phyloP scores from a whole-genome alignment of 2,113 vertebrate species.

The Daubentonia madagascariensis region DNA sequence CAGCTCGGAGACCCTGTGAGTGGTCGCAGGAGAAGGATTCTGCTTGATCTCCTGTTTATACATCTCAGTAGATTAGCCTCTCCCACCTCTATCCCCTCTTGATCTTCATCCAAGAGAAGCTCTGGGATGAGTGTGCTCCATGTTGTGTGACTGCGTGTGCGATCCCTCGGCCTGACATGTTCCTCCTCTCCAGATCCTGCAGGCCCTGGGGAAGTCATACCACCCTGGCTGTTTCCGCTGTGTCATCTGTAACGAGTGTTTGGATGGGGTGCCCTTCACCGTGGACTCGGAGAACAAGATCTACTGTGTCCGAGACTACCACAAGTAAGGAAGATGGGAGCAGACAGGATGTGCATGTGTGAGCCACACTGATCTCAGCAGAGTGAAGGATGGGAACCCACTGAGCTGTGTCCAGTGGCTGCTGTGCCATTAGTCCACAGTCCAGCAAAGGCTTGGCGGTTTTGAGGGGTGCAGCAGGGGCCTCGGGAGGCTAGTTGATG shows the following conservation, averaged over 20 bases:
- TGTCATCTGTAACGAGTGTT: slow-evolving; percentile 94
- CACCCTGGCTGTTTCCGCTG: slow-evolving; percentile 98
- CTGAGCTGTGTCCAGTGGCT: fast-evolving
- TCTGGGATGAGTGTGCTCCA: fast-evolving
- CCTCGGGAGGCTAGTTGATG: fast-evolving
- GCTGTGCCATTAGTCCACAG: fast-evolving
- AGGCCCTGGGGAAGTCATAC: slow-evolving; percentile 96
- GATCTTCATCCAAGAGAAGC: too few species aligned
- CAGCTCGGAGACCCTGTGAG: background rate
- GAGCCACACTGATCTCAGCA: background rate
- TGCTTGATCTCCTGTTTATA: background rate
- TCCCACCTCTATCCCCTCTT: fast-evolving
- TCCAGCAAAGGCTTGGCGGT: background rate
- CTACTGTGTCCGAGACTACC: slow-evolving; percentile 98
- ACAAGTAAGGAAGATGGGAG: slow-evolving; percentile 87
- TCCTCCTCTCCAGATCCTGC: slow-evolving; percentile 88
- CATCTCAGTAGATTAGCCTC: background rate
- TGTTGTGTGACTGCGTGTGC: fast-evolving
- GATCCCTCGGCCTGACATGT: fast-evolving
- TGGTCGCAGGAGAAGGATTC: background rate
- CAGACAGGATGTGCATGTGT: fast-evolving
- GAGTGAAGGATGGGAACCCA: fast-evolving
- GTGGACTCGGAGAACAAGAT: slow-evolving; percentile 97
- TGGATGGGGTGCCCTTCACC: slow-evolving; percentile 97
- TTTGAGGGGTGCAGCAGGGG: background rate